Conservation (phyloP, 2,888 invertebrate genomes). For the Neoitamus cyanurus region DNA sequence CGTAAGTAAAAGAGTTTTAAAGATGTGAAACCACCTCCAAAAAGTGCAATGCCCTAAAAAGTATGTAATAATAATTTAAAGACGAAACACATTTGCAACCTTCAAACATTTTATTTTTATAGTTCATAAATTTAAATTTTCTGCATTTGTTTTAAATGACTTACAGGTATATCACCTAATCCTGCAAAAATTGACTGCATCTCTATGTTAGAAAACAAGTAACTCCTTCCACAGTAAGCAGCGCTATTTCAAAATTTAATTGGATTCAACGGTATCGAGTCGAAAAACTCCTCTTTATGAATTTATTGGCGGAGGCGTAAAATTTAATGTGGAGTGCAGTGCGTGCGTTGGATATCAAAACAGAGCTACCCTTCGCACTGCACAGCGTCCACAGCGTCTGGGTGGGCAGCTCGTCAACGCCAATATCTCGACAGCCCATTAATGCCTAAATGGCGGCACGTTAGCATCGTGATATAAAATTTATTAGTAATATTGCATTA, state of each 20-base stretch:
- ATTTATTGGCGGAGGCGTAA: slow-evolving; percentile 31
- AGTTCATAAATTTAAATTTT: no score
- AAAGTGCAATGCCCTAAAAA: no score
- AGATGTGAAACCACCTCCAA: no score
- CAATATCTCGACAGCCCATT: slow-evolving; percentile 9
- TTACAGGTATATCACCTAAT: no score
- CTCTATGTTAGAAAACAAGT: background rate
- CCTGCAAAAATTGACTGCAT: no score
- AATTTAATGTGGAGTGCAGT: slow-evolving; percentile 36
- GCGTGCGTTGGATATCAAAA: slow-evolving; percentile 38
- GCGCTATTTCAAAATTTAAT: background rate
- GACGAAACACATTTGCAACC: no score
- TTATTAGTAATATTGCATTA: slow-evolving; percentile 33
- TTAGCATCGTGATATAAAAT: slow-evolving; percentile 32
- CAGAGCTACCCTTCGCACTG: background rate
- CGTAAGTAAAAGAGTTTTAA: no score
- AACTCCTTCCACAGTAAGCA: background rate
- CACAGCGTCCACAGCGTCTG: background rate
- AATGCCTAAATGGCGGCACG: slow-evolving; percentile 25
- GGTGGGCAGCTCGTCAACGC: background rate
- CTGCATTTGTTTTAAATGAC: no score
- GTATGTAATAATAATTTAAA: no score
- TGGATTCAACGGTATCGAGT: background rate
- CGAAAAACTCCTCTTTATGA: slow-evolving; percentile 20
- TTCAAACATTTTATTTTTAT: no score